phyloP scores from a whole-genome alignment of 92 coral and sea anemone genomes.

The Actinernus sp. region DNA sequence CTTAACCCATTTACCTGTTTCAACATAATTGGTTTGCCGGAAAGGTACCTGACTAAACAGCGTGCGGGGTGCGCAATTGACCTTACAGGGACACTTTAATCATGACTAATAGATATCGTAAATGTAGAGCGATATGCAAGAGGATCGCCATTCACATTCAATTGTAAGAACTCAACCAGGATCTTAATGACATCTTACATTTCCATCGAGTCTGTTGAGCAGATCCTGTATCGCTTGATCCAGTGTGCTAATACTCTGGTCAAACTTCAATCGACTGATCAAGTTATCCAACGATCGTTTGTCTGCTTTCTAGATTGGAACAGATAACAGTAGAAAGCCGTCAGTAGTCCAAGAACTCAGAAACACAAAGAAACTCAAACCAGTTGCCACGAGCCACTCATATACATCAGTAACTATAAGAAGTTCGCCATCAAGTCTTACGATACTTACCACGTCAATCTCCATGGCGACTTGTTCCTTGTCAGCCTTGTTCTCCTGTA shows the following conservation, averaged over 20 bases:
- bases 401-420: not conserved
- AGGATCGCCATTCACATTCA: no score
- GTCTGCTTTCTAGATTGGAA: conserved; percentile 99
- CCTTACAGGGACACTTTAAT: no score
- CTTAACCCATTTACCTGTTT: no score
- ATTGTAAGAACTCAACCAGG: no score
- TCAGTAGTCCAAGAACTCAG: no score
- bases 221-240: conserved; percentile 89
- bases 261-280: conserved; percentile 92
- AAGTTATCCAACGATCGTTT: conserved; percentile 91
- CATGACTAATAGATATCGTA: no score
- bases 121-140: no score
- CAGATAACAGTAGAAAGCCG: no score
- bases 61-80: no score
- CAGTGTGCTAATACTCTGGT: conserved; percentile 83
- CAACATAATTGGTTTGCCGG: no score
- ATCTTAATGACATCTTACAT: conserved; percentile 61
- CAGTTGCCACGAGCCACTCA: not conserved
- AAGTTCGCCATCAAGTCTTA: not conserved
- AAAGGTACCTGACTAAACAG: no score
- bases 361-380: not conserved
- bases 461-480: conserved; percentile 98
- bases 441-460: conserved; percentile 84
- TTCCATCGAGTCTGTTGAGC: conserved; percentile 82
- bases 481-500: conserved; percentile 94